Percentiles rank a stretch among this genome's conserved stretches.
phyloP scores from a whole-genome alignment of 2,888 invertebrate species.

The Stenodera caucasica region DNA sequence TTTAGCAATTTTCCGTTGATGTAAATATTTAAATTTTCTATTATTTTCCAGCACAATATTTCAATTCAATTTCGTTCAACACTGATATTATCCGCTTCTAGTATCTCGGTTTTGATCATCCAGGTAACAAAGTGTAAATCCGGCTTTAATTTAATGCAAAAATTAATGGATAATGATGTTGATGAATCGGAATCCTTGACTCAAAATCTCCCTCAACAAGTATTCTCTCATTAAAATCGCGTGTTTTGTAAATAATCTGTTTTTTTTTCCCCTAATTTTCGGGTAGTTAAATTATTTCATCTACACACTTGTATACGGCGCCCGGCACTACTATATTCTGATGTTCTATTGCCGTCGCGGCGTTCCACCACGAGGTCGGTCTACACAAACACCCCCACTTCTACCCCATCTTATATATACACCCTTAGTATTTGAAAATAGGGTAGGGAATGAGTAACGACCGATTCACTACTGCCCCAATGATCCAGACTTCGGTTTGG shows the following conservation, averaged over 20 bases:
- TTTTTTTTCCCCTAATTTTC: no score
- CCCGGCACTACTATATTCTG: conserved; percentile 18
- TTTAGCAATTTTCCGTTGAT: no score
- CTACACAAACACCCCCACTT: conserved; percentile 37
- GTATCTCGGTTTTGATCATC: not conserved
- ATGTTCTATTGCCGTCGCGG: conserved; percentile 30
- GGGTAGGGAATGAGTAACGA: conserved; percentile 16
- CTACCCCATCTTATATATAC: conserved; percentile 13
- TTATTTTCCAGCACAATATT: not conserved
- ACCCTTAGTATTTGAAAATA: not conserved
- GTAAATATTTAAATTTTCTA: no score
- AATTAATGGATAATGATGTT: not conserved
- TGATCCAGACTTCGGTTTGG: conserved; percentile 37
- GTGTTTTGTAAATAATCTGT: no score
- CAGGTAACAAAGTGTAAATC: conserved; percentile 5
- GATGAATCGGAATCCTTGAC: not conserved
- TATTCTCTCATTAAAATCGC: no score
- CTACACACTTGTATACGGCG: conserved; percentile 14
- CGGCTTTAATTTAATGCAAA: not conserved
- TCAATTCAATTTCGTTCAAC: not conserved
- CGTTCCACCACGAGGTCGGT: conserved; percentile 31
- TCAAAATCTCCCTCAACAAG: no score
- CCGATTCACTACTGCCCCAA: conserved; percentile 42
- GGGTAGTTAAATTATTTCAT: not conserved
- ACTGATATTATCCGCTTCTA: not conserved